Conservation (phyloP, 2,888 invertebrate genomes). For the Rutpela maculata region DNA sequence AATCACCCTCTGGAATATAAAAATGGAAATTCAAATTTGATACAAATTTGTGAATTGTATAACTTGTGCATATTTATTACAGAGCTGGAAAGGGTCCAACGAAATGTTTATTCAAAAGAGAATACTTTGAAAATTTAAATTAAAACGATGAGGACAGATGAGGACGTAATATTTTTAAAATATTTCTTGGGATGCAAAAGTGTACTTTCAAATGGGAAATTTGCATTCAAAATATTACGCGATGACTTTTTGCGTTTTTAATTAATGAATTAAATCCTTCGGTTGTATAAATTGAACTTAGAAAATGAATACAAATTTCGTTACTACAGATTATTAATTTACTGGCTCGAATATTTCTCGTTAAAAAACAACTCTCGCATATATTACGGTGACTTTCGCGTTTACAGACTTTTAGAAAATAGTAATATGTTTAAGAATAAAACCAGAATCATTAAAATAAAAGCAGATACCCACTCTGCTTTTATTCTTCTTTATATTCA, state of each 20-base stretch:
- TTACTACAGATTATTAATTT: slow-evolving; percentile 51
- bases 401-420: too few relatives aligned
- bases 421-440: too few relatives aligned
- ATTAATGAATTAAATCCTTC: slow-evolving; percentile 63
- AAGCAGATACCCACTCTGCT: too few relatives aligned
- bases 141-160: slow-evolving; percentile 63
- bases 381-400: not conserved
- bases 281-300: slow-evolving; percentile 48
- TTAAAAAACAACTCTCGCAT: slow-evolving; percentile 42
- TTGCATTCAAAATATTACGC: slow-evolving; percentile 61
- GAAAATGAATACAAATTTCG: slow-evolving; percentile 52
- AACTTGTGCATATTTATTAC: slow-evolving; percentile 72
- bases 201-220: slow-evolving; percentile 60
- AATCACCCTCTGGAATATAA: slow-evolving; percentile 65
- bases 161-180: slow-evolving; percentile 57
- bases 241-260: slow-evolving; percentile 59
- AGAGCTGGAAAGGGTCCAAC: slow-evolving; percentile 64
- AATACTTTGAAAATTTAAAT: slow-evolving; percentile 71
- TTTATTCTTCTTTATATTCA: too few relatives aligned
- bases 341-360: slow-evolving; percentile 41
- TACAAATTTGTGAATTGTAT: slow-evolving; percentile 71
- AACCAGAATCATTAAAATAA: too few relatives aligned
- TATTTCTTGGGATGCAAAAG: slow-evolving; percentile 55
- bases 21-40: slow-evolving; percentile 72
- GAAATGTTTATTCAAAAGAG: slow-evolving; percentile 72